Conservation (phyloP, 2,113 vertebrate genomes). For the Perognathus longimembris region DNA sequence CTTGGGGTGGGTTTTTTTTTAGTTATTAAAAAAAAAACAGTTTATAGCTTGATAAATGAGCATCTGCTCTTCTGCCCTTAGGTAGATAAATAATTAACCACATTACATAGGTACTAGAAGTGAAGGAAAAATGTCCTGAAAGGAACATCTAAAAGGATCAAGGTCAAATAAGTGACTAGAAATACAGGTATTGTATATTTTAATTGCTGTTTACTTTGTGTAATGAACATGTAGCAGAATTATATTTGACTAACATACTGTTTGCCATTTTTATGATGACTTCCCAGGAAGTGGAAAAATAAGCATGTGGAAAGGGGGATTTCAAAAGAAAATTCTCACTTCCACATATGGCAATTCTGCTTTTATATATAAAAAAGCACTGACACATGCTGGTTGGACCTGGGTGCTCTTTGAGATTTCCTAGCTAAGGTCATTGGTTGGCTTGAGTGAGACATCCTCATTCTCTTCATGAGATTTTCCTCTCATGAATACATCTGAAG, state of each 20-base stretch:
- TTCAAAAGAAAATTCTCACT: conserved; percentile 60
- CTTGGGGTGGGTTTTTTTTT: too few species aligned
- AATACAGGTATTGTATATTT: background rate
- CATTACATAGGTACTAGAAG: conserved; percentile 29
- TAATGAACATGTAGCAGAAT: background rate
- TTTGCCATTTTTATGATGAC: conserved; percentile 25
- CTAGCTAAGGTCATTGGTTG: background rate
- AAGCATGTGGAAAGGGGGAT: conserved; percentile 18
- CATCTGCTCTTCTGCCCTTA: background rate
- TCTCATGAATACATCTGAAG: conserved; percentile 9
- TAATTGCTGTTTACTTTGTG: background rate
- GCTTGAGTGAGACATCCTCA: conserved; percentile 18
- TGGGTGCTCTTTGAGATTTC: background rate
- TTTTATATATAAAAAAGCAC: conserved; percentile 27
- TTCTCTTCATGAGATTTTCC: conserved; percentile 58
- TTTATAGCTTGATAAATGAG: background rate
- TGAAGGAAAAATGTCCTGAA: conserved; percentile 8
- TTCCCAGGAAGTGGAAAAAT: conserved; percentile 59
- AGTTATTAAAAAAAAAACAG: too few species aligned
- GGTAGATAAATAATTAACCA: background rate
- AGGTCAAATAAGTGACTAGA: background rate
- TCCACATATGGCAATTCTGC: background rate
- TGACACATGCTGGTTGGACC: background rate
- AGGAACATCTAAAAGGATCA: background rate
- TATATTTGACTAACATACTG: background rate